phyloP scores from a whole-genome alignment of 2,888 invertebrate species.

The Metallyticus violacea region DNA sequence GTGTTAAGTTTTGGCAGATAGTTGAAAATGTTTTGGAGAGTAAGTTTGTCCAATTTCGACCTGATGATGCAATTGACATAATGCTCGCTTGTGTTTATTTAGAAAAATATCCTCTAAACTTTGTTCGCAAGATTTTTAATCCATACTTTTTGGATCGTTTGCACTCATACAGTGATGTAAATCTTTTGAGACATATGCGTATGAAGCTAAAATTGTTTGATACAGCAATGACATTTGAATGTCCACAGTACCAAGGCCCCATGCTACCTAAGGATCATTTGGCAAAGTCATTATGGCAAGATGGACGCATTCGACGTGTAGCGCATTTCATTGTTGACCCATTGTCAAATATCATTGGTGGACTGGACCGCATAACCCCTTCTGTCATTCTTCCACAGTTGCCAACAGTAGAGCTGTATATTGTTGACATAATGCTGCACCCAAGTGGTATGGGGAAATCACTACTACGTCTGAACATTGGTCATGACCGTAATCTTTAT shows the following conservation, averaged over 20 bases:
- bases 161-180: conserved; percentile 45
- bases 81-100: conserved; percentile 63
- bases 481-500: conserved; percentile 48
- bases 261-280: conserved; percentile 55
- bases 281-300: conserved; percentile 53
- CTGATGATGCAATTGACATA: conserved; percentile 58
- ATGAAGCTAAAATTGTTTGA: conserved; percentile 60
- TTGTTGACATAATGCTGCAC: conserved; percentile 60
- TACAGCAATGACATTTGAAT: conserved; percentile 62
- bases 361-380: conserved; percentile 50
- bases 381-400: conserved; percentile 55
- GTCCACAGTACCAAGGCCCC: conserved; percentile 56
- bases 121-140: conserved; percentile 58
- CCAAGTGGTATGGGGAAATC: conserved; percentile 44
- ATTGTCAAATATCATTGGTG: conserved; percentile 50
- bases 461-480: conserved; percentile 51
- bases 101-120: conserved; percentile 58
- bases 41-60: conserved; percentile 56
- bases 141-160: conserved; percentile 60
- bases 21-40: conserved; percentile 54
- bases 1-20: conserved; percentile 55
- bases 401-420: conserved; percentile 56
- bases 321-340: conserved; percentile 49
- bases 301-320: conserved; percentile 54
- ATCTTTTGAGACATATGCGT: conserved; percentile 44